A percentile compares a stretch with the other conserved stretches of the same genome.
phyloP scores from a whole-genome alignment of 2,888 invertebrate species.

The Allolobophora icterica region DNA sequence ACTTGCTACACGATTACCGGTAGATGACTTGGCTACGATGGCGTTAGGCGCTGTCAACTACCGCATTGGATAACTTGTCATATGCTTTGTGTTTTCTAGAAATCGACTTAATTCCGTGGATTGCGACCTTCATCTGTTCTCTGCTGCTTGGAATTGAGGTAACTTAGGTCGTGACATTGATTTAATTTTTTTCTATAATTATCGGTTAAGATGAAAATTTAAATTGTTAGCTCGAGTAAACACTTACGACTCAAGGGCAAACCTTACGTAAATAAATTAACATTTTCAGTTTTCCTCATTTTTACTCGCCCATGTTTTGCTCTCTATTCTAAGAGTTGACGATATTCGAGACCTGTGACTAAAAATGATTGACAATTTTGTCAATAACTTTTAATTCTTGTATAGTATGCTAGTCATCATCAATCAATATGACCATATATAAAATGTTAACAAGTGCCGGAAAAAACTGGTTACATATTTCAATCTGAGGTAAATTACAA shows the following conservation, averaged over 20 bases:
- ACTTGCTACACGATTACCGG: too few relatives aligned
- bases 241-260: neutral
- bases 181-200: neutral
- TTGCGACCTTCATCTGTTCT: conserved; percentile 79
- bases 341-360: neutral
- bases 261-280: neutral
- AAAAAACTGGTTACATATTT: too few relatives aligned
- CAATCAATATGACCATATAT: neutral
- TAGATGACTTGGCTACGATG: too few relatives aligned
- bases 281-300: neutral
- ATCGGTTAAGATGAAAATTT: neutral
- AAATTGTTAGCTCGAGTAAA: neutral
- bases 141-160: conserved; percentile 41
- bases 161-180: neutral
- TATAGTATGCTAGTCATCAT: neutral
- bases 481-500: too few relatives aligned
- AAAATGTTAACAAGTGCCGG: too few relatives aligned
- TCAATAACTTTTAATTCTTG: neutral
- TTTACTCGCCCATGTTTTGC: neutral
- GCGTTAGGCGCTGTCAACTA: neutral
- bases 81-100: conserved; percentile 69
- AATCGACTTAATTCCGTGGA: conserved; percentile 84
- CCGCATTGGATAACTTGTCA: neutral
- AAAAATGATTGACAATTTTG: too few relatives aligned
- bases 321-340: neutral